A percentile compares a stretch with the other conserved stretches of the same genome.
Evolutionary conservation across 2,797 vertebrate species (phyloP).

Genomic region (Lepidocolaptes lacrymiger): DNA sequence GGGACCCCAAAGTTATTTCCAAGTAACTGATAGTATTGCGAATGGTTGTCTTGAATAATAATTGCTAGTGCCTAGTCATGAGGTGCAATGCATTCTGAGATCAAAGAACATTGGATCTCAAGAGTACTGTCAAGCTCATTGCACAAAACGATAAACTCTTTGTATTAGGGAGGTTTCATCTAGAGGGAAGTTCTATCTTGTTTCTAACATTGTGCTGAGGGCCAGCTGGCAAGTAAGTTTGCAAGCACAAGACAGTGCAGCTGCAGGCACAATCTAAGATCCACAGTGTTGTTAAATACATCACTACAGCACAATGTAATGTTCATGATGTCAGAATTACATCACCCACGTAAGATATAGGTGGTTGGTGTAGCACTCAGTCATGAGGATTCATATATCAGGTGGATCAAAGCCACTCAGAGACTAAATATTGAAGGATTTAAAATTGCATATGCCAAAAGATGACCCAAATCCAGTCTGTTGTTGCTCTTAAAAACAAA

Average conservation of each 20-base stretch:
- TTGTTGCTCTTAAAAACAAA: neutral
- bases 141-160: neutral
- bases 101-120: neutral
- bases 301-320: neutral
- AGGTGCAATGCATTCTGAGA: neutral
- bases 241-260: neutral
- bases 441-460: neutral
- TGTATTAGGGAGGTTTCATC: neutral
- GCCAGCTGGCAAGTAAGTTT: neutral
- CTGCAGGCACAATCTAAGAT: neutral
- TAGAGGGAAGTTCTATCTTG: neutral
- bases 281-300: neutral
- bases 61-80: neutral
- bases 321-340: neutral
- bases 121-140: neutral
- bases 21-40: neutral
- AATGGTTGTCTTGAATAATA: neutral
- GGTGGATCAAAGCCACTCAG: neutral
- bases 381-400: neutral
- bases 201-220: neutral
- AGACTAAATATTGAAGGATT: neutral
- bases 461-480: neutral
- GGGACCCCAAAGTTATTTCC: neutral
- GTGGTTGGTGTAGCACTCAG: neutral
- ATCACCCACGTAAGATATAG: neutral